These are phyloP conservation scores for Anoplolepis gracilipes DNA, from an alignment of 1,140 invertebrate species.

Conservation along the genomic window DNA sequence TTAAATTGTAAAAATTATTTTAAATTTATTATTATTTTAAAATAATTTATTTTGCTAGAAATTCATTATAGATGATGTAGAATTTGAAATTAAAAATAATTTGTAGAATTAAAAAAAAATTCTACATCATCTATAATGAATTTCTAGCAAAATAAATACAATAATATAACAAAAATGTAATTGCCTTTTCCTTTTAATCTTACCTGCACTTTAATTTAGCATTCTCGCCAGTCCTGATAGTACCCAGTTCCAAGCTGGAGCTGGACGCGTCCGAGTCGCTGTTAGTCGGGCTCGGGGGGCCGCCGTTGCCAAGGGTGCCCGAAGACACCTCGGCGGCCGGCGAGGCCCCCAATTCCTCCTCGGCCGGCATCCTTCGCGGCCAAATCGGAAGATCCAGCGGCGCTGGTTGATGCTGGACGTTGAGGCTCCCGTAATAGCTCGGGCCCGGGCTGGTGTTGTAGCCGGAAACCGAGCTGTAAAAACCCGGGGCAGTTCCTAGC, in stretches of 20 bases:
- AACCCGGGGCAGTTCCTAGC: constrained; percentile 77
- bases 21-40: too few species aligned
- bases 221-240: constrained; percentile 81
- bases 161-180: neutral
- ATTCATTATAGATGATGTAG: too few species aligned
- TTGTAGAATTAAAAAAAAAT: too few species aligned
- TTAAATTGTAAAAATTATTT: too few species aligned
- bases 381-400: constrained; percentile 82
- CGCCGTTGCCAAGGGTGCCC: constrained; percentile 72
- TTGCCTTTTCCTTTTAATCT: constrained; percentile 23
- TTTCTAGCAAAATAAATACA: neutral
- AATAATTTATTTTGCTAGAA: too few species aligned
- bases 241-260: constrained; percentile 83
- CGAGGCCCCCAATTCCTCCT: constrained; percentile 77
- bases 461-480: constrained; percentile 78
- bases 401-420: constrained; percentile 69
- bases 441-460: constrained; percentile 71
- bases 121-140: too few species aligned
- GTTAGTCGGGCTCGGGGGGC: constrained; percentile 83
- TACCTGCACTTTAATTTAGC: constrained; percentile 84
- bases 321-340: constrained; percentile 64
- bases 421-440: constrained; percentile 78
- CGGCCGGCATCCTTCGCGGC: constrained; percentile 83
- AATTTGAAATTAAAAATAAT: too few species aligned
- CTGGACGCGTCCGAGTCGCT: constrained; percentile 84